These are phyloP conservation scores for Nyctibius bracteatus DNA, from an alignment of 2,113 vertebrate genomes.

Conservation along the genomic window DNA sequence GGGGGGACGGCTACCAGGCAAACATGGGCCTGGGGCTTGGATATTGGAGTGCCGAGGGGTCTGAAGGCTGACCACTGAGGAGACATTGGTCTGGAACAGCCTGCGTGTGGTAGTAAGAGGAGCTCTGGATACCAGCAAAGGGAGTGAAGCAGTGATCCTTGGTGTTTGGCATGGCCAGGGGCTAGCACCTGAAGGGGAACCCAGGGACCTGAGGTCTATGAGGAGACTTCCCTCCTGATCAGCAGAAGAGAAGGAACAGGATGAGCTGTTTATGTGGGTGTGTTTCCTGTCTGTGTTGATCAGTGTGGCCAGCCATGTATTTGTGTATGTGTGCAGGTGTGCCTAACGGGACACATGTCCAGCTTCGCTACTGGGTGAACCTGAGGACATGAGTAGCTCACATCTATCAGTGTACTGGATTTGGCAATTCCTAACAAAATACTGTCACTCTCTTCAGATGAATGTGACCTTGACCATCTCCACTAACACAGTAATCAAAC, in stretches of 20 bases:
- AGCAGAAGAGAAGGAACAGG: neutral
- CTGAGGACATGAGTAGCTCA: neutral
- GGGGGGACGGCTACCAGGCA: neutral
- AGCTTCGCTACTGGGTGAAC: neutral
- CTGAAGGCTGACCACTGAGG: neutral
- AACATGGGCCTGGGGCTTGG: neutral
- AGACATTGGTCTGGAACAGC: neutral
- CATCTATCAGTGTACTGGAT: rapidly evolving
- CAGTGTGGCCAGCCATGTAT: neutral
- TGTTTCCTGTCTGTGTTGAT: neutral
- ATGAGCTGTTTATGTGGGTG: neutral
- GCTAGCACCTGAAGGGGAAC: neutral
- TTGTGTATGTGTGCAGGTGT: neutral
- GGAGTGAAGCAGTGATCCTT: neutral
- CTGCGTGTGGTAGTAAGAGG: neutral
- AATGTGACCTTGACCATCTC: neutral
- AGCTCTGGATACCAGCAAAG: neutral
- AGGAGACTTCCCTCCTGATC: neutral
- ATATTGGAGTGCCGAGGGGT: neutral
- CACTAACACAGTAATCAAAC: neutral
- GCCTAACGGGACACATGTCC: neutral
- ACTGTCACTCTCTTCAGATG: neutral
- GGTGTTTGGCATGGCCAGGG: neutral
- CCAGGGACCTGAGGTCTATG: neutral
- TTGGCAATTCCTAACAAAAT: neutral